phyloP scores from a whole-genome alignment of 2,113 vertebrate species.

The Lates calcarifer region DNA sequence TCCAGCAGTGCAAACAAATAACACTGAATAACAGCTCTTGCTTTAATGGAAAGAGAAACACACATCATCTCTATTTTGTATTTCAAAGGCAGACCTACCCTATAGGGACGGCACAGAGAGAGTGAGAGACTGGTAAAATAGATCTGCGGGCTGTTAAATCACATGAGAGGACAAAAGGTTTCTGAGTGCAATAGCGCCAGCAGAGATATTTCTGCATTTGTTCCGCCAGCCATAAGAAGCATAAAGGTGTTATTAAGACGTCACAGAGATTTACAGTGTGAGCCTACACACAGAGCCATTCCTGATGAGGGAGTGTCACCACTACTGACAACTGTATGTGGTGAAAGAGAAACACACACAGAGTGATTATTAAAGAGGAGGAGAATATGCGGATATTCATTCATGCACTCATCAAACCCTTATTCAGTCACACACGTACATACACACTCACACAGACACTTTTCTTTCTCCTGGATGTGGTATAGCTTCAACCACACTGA shows the following conservation, averaged over 20 bases:
- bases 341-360: slow-evolving; percentile 40
- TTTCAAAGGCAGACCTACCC: slow-evolving; percentile 13
- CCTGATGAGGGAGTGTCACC: slow-evolving; percentile 79
- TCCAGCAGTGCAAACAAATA: slow-evolving; percentile 73
- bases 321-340: slow-evolving; percentile 49
- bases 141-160: not conserved
- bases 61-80: slow-evolving; percentile 27
- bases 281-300: slow-evolving; percentile 69
- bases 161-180: not conserved
- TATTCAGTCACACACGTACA: not conserved
- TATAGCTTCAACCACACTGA: not conserved
- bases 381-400: slow-evolving; percentile 8
- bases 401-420: not conserved
- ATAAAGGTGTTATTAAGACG: slow-evolving; percentile 80
- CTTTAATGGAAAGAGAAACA: slow-evolving; percentile 81
- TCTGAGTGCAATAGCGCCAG: slow-evolving; percentile 9
- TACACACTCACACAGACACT: not conserved
- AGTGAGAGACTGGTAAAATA: not conserved
- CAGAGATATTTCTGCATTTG: slow-evolving; percentile 48
- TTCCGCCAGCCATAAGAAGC: slow-evolving; percentile 48
- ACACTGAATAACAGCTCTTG: slow-evolving; percentile 61
- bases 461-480: not conserved
- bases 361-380: slow-evolving; percentile 10
- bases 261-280: slow-evolving; percentile 78
- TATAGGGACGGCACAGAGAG: not conserved